phyloP scores from a whole-genome alignment of 2,888 invertebrate genomes.

The Andrena haemorrhoa region DNA sequence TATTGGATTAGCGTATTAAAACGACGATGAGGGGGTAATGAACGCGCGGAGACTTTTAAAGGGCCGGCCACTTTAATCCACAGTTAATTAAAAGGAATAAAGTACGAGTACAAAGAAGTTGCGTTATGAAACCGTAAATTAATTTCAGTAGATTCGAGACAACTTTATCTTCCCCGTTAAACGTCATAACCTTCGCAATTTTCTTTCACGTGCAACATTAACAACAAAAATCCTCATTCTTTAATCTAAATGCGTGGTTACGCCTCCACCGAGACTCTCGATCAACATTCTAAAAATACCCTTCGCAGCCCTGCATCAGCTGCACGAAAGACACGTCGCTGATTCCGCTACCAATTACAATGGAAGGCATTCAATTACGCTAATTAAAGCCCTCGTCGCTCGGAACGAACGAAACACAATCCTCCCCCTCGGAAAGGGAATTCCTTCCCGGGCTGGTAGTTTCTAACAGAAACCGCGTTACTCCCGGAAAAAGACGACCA shows the following conservation, averaged over 20 bases:
- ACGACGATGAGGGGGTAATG: constrained; percentile 26
- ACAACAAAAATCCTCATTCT: too few species aligned
- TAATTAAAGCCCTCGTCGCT: constrained; percentile 7
- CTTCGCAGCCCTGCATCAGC: too few species aligned
- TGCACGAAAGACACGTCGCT: not conserved
- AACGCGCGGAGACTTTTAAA: constrained; percentile 31
- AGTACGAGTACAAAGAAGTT: constrained; percentile 17
- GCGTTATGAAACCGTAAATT: constrained; percentile 26
- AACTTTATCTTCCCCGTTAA: not conserved
- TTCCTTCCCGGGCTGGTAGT: not conserved
- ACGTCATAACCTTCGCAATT: too few species aligned
- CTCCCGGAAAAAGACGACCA: not conserved
- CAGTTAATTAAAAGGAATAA: constrained; percentile 53
- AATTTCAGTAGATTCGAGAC: constrained; percentile 16
- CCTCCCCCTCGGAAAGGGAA: not conserved
- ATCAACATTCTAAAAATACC: too few species aligned
- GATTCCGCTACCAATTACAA: not conserved
- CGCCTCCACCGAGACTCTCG: too few species aligned
- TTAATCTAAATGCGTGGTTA: too few species aligned
- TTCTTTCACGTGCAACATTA: too few species aligned
- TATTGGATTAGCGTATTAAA: constrained; percentile 49
- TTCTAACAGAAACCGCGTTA: constrained; percentile 14
- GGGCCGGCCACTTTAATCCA: constrained; percentile 26
- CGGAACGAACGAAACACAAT: constrained; percentile 4
- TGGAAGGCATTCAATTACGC: constrained; percentile 24